phyloP scores from a whole-genome alignment of 2,113 vertebrate species.

The Polypterus senegalus region DNA sequence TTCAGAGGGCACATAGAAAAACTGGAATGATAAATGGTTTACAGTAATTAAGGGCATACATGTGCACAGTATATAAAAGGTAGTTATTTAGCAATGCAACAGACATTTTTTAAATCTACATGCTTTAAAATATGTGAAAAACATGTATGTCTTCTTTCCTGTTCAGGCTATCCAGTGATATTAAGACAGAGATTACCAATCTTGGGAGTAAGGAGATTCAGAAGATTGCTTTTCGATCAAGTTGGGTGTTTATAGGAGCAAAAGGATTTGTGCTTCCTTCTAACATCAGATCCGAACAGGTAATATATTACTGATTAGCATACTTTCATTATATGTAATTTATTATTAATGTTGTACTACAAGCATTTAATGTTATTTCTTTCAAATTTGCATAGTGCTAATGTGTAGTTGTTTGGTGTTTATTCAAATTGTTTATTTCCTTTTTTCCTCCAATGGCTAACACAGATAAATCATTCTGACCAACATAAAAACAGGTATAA shows the following conservation, averaged over 20 bases:
- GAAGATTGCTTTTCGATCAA: slow-evolving; percentile 47
- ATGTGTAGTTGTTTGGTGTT: not conserved
- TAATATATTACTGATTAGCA: slow-evolving; percentile 10
- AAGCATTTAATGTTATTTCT: too few species aligned
- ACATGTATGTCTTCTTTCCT: too few species aligned
- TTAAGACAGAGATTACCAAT: slow-evolving; percentile 32
- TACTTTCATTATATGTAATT: too few species aligned
- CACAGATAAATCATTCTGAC: slow-evolving; percentile 52
- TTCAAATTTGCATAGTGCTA: too few species aligned
- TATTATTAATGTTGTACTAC: too few species aligned
- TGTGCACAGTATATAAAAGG: too few species aligned
- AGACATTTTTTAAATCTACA: too few species aligned
- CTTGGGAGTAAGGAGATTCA: slow-evolving; percentile 50
- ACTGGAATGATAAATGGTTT: too few species aligned
- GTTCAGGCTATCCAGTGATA: slow-evolving; percentile 26
- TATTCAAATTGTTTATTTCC: not conserved
- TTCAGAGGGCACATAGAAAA: too few species aligned
- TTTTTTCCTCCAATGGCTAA: not conserved
- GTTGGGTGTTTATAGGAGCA: slow-evolving; percentile 50
- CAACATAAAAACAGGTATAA: slow-evolving; percentile 30
- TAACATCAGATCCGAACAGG: slow-evolving; percentile 46
- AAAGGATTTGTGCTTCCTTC: slow-evolving; percentile 48
- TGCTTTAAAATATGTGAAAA: too few species aligned
- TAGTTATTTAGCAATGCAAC: too few species aligned
- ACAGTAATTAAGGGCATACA: too few species aligned